These are phyloP conservation scores for Drosophila tripunctata DNA, from an alignment of 2,888 invertebrate genomes.

Conservation along the genomic window DNA sequence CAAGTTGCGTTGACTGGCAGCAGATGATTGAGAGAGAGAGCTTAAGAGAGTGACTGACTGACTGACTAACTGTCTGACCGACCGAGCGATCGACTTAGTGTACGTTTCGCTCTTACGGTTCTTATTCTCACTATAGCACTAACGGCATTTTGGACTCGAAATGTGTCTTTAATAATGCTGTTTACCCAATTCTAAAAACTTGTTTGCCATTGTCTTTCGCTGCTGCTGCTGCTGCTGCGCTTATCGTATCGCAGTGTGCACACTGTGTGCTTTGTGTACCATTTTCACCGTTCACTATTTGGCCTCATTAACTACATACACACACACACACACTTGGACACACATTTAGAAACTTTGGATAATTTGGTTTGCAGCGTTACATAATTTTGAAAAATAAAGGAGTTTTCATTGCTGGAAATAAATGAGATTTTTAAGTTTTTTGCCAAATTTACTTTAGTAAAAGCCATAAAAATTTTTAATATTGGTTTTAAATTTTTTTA, in stretches of 20 bases:
- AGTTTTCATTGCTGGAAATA: background rate
- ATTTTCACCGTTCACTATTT: conserved; percentile 56
- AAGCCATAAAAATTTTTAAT: too few species aligned
- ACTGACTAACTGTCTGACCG: conserved; percentile 20
- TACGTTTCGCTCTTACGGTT: conserved; percentile 55
- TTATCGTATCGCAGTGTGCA: conserved; percentile 22
- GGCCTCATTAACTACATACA: conserved; percentile 27
- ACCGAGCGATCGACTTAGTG: conserved; percentile 38
- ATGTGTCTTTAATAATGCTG: conserved; percentile 67
- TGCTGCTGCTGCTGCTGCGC: conserved; percentile 6
- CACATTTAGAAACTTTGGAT: background rate
- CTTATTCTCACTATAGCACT: conserved; percentile 39
- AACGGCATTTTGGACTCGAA: conserved; percentile 69
- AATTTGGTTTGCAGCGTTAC: conserved; percentile 12
- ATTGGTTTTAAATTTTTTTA: too few species aligned
- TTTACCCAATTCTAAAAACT: conserved; percentile 72
- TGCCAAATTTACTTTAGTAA: too few species aligned
- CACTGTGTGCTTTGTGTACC: conserved; percentile 32
- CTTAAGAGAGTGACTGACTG: conserved; percentile 5
- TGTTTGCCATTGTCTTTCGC: conserved; percentile 51
- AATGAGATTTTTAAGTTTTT: too few species aligned
- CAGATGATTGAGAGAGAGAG: conserved; percentile 4
- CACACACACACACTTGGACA: background rate
- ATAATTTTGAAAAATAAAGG: conserved; percentile 3
- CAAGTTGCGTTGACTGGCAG: conserved; percentile 11